Percentiles rank a stretch among this genome's conserved stretches.
phyloP scores from a whole-genome alignment of 1,140 invertebrate species.

The Lepidostoma basale region DNA sequence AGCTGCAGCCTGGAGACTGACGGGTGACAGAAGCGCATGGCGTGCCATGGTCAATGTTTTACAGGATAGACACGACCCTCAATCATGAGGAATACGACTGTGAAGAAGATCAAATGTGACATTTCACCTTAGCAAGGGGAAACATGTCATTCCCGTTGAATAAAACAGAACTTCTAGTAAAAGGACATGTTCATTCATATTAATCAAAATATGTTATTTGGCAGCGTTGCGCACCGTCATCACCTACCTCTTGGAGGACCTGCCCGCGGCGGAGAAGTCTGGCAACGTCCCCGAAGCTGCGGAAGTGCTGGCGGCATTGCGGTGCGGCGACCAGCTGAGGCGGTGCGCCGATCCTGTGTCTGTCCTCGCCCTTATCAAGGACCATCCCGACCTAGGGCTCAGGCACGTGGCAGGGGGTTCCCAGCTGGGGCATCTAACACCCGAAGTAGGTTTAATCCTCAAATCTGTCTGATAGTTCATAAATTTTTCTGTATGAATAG shows the following conservation, averaged over 20 bases:
- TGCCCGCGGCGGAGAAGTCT: not conserved
- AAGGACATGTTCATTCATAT: not conserved
- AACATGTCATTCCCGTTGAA: too few relatives aligned
- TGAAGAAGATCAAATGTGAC: not conserved
- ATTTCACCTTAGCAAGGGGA: too few relatives aligned
- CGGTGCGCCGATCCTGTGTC: not conserved
- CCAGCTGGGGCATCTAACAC: too few relatives aligned
- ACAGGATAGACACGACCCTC: too few relatives aligned
- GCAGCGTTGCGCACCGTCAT: not conserved
- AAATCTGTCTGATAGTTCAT: too few relatives aligned
- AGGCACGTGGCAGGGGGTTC: not conserved
- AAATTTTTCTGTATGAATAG: too few relatives aligned
- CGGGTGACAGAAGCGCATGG: too few relatives aligned
- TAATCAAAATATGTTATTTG: not conserved
- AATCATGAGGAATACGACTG: too few relatives aligned
- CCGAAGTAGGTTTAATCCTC: too few relatives aligned
- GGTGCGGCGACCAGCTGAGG: not conserved
- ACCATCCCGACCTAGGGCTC: not conserved
- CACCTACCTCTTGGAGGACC: not conserved
- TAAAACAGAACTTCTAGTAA: too few relatives aligned
- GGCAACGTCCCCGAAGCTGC: not conserved
- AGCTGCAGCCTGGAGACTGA: too few relatives aligned
- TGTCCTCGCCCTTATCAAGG: not conserved
- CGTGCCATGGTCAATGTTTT: too few relatives aligned
- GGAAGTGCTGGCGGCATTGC: conserved; percentile 2